phyloP scores from a whole-genome alignment of 2,797 vertebrate genomes.

The Alosa sapidissima region DNA sequence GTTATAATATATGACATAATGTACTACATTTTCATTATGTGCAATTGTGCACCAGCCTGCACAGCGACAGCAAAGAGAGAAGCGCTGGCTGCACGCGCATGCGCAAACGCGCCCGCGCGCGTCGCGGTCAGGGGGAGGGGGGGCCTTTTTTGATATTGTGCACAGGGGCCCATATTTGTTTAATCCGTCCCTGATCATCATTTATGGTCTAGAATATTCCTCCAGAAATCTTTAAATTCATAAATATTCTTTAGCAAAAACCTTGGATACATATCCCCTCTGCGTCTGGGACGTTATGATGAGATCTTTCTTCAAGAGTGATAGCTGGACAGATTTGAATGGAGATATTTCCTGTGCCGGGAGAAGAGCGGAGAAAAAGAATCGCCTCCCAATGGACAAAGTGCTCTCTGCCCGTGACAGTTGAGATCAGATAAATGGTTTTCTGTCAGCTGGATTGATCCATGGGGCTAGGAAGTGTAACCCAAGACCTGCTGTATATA shows the following conservation, averaged over 20 bases:
- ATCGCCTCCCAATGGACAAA: conserved; percentile 51
- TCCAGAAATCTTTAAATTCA: conserved; percentile 1
- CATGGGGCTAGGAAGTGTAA: conserved; percentile 39
- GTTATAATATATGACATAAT: no score
- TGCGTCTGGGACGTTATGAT: background rate
- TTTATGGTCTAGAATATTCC: background rate
- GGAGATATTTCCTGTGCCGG: conserved; percentile 5
- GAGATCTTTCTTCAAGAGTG: conserved; percentile 5
- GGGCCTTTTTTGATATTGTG: no score
- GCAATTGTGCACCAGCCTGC: no score
- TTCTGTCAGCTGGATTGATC: conserved; percentile 53
- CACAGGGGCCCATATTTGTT: no score
- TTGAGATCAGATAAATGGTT: conserved; percentile 64
- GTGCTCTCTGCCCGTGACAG: conserved; percentile 52
- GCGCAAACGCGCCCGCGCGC: no score
- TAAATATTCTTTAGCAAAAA: background rate
- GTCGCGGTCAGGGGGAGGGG: no score
- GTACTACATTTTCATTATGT: no score
- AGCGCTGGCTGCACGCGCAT: no score
- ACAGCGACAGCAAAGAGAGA: no score
- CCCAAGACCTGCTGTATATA: conserved; percentile 38
- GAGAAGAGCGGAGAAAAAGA: conserved; percentile 8
- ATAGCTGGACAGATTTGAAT: conserved; percentile 11
- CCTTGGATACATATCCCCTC: background rate
- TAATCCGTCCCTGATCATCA: no score